Evolutionary conservation across 2,888 invertebrate species (phyloP), one percentile per base, ranked within the genome.

Genomic region (Tipula confusa): DNA sequence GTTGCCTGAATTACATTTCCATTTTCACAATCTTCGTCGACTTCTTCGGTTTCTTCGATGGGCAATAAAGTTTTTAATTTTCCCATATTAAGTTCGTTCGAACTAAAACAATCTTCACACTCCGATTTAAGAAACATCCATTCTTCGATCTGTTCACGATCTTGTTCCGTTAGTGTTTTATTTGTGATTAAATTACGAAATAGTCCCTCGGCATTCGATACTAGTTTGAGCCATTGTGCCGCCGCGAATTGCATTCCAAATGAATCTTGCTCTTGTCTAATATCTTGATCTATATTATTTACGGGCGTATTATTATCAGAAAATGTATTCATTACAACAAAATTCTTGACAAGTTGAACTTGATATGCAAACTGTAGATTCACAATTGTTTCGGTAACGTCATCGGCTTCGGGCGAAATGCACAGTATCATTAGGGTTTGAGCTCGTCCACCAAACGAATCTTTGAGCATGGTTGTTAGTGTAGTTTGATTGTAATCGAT

Each of bases 101-200:
- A 89, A 83, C 89, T 89, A 1, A 89, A 91, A 87, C 96, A 96
- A 87, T 96, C 96, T 88, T 96, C 95, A 89, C 95, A 96, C 89
- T 96, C 96, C 86, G 96, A 95, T 87, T 96, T 96, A 85, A 96
- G 90, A 86, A 94, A 95, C 18, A 96, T 90, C 96, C 96, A 96
- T 86, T 95, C 94, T 87, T 95, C 92, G 81, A 94, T 93, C 85
- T 95, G 95, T 87, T 94, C 94, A 85, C 94, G 92, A 87, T 95
- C 95, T 84, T 92, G 90, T 83, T 94, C 93, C 11, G 93, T 92
- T 84, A 96, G 88, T n/a, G 92, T 91, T 86, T 94, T 94, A 64
- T 93, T 94, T 15, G 92, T 91, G 82, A 95, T 91, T 79, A 96
- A 86, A 87, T 87, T 92, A 94, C 89, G 94, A 93, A 89, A 95